Base-by-base conservation (phyloP, 2,797 vertebrate species). In the Gorsachius magnificus region DNA sequence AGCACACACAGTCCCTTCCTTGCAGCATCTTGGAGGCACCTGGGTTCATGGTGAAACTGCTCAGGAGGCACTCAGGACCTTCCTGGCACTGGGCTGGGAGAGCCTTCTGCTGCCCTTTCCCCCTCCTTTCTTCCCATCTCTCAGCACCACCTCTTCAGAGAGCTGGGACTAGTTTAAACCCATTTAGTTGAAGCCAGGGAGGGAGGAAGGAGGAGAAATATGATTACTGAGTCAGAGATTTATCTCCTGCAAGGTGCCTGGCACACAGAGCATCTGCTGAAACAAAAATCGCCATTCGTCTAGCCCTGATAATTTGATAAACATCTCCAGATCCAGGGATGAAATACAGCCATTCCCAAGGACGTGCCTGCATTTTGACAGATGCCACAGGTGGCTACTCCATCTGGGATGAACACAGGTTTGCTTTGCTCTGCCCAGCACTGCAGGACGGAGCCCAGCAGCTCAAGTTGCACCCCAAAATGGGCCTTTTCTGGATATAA, bases 221-320 rank as follows among this genome's bases (percentile, higher is more conserved):
- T 1, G 8, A 91, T 95, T 94, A 83, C 8, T 3, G 1, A 36
- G 29, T 31, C 88, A 54, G 65, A 75, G 77, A 90, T 79, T 76
- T 83, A 81, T 92, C 65, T 86, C 57, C 63, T 13, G 11, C 33
- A 33, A 75, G 46, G 54, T 54, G 15, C 54, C 16, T 4, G 0
- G 58, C 2, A 0, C 11, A 19, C 72, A 28, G 36, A 0, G 1
- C 65, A 74, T 78, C 96, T 83, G 54, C 88, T 72, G 64, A 65
- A 86, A 72, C 80, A 90, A 83, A 95, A 88, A 35, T 71, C 5
- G 5, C 57, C 50, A 72, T 94, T 88, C 0, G 2, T 95, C 80
- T 79, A 38, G 24, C 18, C 38, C 58, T 33, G 29, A 7, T 97
- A 94, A 96, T 96, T 86, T 65, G 69, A 93, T 90, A 16, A 92